phyloP scores from a whole-genome alignment of 2,888 invertebrate species.

The Ophioninae sp. region DNA sequence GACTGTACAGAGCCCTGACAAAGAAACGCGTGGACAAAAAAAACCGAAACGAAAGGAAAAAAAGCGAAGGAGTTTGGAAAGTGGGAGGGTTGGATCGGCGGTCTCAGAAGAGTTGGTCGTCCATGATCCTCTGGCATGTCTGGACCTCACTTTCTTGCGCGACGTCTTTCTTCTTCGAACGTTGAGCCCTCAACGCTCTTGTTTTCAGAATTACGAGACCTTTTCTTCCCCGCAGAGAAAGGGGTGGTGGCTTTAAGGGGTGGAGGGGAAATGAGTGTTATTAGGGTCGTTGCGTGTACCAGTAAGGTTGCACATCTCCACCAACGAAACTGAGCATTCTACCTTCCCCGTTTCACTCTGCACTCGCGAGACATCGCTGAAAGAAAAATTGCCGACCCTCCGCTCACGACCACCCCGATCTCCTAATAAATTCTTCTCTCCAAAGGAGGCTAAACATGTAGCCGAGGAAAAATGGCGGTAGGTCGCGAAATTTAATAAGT shows the following conservation, averaged over 20 bases:
- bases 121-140: slow-evolving; percentile 69
- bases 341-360: background rate
- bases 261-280: slow-evolving; percentile 15
- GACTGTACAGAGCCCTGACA: slow-evolving; percentile 54
- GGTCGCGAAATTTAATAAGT: slow-evolving; percentile 53
- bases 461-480: background rate
- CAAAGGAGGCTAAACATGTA: slow-evolving; percentile 17
- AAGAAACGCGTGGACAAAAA: slow-evolving; percentile 37
- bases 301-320: slow-evolving; percentile 19
- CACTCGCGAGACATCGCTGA: background rate
- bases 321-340: background rate
- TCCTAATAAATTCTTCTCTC: slow-evolving; percentile 26
- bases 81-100: slow-evolving; percentile 3
- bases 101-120: slow-evolving; percentile 51
- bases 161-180: slow-evolving; percentile 14
- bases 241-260: background rate
- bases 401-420: background rate
- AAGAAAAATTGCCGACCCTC: slow-evolving; percentile 38
- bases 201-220: slow-evolving; percentile 46
- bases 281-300: slow-evolving; percentile 45
- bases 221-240: background rate
- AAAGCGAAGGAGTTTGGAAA: slow-evolving; percentile 57
- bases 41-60: slow-evolving; percentile 54
- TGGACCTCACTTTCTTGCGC: slow-evolving; percentile 63
- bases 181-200: slow-evolving; percentile 27